A percentile compares a stretch with the other conserved stretches of the same genome.
phyloP scores from a whole-genome alignment of 2,113 vertebrate genomes.

The Elachura formosa region DNA sequence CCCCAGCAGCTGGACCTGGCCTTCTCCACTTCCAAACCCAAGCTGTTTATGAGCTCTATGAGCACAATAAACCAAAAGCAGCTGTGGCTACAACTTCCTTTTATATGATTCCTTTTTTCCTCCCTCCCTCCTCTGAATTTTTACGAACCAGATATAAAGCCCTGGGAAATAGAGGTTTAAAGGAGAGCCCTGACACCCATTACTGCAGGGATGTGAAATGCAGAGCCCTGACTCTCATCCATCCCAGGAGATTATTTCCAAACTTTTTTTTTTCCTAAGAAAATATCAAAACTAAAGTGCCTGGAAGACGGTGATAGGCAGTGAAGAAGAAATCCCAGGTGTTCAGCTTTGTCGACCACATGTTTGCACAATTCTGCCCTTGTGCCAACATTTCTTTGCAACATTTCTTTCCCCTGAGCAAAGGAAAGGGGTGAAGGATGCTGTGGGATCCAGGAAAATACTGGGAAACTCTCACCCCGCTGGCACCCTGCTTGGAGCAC shows the following conservation, averaged over 20 bases:
- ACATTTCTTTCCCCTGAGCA: not conserved
- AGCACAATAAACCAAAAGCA: slow-evolving; percentile 9
- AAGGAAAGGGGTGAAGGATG: not conserved
- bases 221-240: not conserved
- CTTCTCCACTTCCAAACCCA: not conserved
- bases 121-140: not conserved
- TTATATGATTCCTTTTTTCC: not conserved
- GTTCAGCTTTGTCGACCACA: not conserved
- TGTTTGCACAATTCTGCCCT: not conserved
- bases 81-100: not conserved
- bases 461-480: not conserved
- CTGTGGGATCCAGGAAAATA: not conserved
- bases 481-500: not conserved
- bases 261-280: not conserved
- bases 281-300: not conserved
- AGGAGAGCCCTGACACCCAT: not conserved
- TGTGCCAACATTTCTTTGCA: not conserved
- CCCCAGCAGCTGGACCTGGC: not conserved
- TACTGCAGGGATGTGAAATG: not conserved
- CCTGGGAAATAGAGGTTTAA: not conserved
- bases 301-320: not conserved
- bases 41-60: not conserved
- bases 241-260: not conserved
- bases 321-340: slow-evolving; percentile 16
- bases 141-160: not conserved